Base-by-base conservation (phyloP, 2,797 vertebrate species). In the Botia kubotai region DNA sequence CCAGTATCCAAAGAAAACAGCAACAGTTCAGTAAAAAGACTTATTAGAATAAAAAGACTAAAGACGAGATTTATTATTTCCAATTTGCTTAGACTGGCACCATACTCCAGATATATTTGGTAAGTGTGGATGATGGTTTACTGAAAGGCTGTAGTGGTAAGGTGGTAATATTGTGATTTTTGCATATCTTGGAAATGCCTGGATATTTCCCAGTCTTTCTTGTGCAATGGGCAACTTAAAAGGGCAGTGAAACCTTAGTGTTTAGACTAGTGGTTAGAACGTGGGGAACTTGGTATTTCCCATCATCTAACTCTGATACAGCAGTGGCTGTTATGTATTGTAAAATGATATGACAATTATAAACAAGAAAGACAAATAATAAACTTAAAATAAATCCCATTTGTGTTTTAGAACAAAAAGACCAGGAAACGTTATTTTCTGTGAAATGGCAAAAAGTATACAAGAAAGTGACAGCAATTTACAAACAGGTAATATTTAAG, bases 241-340 rank as follows among this genome's bases (percentile, higher is more conserved):
- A 66, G 55, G 39, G 60, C 71, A 50, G 74, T 77, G 50, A 82
- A 82, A 77, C 76, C 50, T 72, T 58, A 46, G 21, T 7, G 48
- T 60, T 71, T n/a, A 46, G 4, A 17, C 39, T 11, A 36, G 52
- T 60, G 63, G 50, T 58, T 72, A 78, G 16, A 58, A 46, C 36
- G 26, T 77, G 52, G 57, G 46, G 16, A 57, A 72, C 23, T 23
- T 48, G 10, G 19, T 14, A 73, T 72, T 72, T 71, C 50, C 72
- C 21, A 70, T 53, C 55, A 43, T 13, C 55, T 66, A 77, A n/a
- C 52, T 36, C 58, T 72, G 36, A 82, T 60, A 73, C 68, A 77
- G 57, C 46, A 46, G 23, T 57, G 36, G 21, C 58, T 23, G 46
- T 71, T 17, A 63, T 21, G 11, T 72, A 21, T 14, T 19, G 58